Conservation (phyloP, 2,113 vertebrate species). For the Sinocyclocheilus grahami region DNA sequence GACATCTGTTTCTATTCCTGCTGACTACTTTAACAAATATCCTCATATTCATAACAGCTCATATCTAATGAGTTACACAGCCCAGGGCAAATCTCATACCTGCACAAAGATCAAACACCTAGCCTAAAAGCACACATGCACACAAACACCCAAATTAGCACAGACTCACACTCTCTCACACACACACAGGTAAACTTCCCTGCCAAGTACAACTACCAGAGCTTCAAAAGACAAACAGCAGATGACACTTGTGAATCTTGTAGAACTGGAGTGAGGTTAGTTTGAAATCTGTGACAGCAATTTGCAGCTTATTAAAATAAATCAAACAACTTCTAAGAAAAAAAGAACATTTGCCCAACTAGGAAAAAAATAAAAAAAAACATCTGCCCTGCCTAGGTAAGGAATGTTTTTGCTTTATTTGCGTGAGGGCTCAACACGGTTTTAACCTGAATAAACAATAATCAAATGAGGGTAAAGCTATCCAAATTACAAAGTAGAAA, state of each 20-base stretch:
- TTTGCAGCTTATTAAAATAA: slow-evolving; percentile 40
- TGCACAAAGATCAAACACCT: slow-evolving; percentile 75
- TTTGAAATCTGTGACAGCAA: slow-evolving; percentile 44
- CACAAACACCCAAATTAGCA: slow-evolving; percentile 42
- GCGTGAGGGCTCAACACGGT: background rate
- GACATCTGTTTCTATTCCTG: slow-evolving; percentile 83
- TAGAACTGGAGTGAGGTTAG: slow-evolving; percentile 14
- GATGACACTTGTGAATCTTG: slow-evolving; percentile 44
- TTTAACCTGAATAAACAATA: slow-evolving; percentile 11
- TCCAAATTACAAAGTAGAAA: background rate
- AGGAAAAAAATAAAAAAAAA: background rate
- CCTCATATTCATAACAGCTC: slow-evolving; percentile 76
- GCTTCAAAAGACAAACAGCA: slow-evolving; percentile 30
- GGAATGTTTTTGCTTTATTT: background rate
- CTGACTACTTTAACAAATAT: slow-evolving; percentile 81
- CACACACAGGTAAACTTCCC: slow-evolving; percentile 46
- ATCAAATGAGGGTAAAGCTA: background rate
- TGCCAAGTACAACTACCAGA: slow-evolving; percentile 36
- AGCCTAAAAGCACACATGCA: slow-evolving; percentile 54
- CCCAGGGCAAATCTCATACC: slow-evolving; percentile 74
- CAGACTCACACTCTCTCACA: slow-evolving; percentile 49
- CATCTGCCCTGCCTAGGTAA: background rate
- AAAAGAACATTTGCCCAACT: background rate
- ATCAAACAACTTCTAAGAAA: slow-evolving; percentile 30
- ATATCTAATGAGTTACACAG: slow-evolving; percentile 77